Evolutionary conservation across 2,797 vertebrate genomes (phyloP).

Genomic region (Sebastes melanostomus): DNA sequence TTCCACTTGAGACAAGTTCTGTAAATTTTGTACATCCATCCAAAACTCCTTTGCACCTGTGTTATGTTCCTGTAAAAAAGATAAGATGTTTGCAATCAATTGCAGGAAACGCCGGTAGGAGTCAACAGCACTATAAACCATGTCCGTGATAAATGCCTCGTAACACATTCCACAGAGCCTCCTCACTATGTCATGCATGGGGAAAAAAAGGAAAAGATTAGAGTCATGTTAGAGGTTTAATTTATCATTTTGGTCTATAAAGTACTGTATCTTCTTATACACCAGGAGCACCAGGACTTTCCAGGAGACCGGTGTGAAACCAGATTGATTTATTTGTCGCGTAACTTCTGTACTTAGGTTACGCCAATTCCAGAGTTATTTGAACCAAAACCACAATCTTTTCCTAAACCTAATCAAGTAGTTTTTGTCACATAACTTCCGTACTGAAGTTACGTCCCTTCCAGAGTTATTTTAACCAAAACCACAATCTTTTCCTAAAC

Average conservation of each 20-base stretch:
- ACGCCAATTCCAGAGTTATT: too few species aligned
- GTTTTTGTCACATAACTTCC: too few species aligned
- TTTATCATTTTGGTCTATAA: not conserved
- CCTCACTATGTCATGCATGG: not conserved
- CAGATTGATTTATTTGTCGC: too few species aligned
- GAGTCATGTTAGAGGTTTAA: not conserved
- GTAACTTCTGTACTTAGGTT: too few species aligned
- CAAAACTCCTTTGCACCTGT: constrained; percentile 6
- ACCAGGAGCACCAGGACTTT: too few species aligned
- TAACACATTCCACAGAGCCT: constrained; percentile 44
- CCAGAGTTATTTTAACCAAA: too few species aligned
- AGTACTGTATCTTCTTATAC: not conserved
- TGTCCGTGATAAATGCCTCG: constrained; percentile 34
- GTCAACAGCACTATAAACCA: constrained; percentile 36
- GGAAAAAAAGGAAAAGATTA: not conserved
- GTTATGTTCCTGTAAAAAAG: constrained; percentile 10
- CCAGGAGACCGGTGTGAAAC: too few species aligned
- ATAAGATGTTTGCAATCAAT: constrained; percentile 26
- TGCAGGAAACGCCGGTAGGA: constrained; percentile 22
- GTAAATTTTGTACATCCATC: not conserved
- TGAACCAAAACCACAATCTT: too few species aligned
- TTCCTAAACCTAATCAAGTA: too few species aligned
- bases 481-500: too few species aligned
- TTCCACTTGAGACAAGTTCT: not conserved
- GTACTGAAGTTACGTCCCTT: too few species aligned